A percentile compares a stretch with the other conserved stretches of the same genome.
Conservation (phyloP, 2,888 invertebrate genomes). For the Eretmocerus hayati region DNA sequence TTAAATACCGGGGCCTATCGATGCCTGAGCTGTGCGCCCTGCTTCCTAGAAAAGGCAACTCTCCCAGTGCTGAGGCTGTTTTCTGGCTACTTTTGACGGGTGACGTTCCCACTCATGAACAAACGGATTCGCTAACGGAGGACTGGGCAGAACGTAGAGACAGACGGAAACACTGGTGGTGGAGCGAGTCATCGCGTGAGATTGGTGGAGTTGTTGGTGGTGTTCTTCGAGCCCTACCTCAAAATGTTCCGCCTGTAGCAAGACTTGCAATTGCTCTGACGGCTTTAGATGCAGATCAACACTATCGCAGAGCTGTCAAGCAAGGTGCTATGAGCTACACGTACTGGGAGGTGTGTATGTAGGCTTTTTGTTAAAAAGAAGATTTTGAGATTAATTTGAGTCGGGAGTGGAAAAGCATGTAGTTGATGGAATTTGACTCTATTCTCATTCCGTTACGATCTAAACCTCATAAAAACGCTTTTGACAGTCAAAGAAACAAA, state of each 20-base stretch:
- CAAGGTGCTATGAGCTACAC: conserved; percentile 26
- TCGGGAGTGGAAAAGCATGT: too few species aligned
- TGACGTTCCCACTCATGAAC: conserved; percentile 37
- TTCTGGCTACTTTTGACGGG: conserved; percentile 40
- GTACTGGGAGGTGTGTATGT: conserved; percentile 39
- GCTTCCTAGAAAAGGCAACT: conserved; percentile 33
- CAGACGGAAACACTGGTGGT: conserved; percentile 33
- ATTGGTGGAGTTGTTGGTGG: conserved; percentile 27
- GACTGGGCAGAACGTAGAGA: conserved; percentile 36
- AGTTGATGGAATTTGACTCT: too few species aligned
- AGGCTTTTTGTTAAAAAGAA: too few species aligned
- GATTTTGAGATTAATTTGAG: too few species aligned
- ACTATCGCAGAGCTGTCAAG: conserved; percentile 22
- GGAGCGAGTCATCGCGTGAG: conserved; percentile 28
- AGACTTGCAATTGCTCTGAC: conserved; percentile 34
- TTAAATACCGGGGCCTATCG: conserved; percentile 36
- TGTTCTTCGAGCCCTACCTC: conserved; percentile 30
- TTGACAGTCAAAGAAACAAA: too few species aligned
- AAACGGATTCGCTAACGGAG: conserved; percentile 33
- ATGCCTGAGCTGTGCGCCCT: conserved; percentile 35
- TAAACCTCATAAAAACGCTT: too few species aligned
- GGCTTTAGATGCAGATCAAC: conserved; percentile 29
- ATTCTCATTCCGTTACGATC: too few species aligned
- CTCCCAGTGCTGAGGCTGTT: conserved; percentile 37
- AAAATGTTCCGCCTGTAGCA: conserved; percentile 28